Conservation (phyloP, 2,113 vertebrate genomes). For the Gymnorhina tibicen region DNA sequence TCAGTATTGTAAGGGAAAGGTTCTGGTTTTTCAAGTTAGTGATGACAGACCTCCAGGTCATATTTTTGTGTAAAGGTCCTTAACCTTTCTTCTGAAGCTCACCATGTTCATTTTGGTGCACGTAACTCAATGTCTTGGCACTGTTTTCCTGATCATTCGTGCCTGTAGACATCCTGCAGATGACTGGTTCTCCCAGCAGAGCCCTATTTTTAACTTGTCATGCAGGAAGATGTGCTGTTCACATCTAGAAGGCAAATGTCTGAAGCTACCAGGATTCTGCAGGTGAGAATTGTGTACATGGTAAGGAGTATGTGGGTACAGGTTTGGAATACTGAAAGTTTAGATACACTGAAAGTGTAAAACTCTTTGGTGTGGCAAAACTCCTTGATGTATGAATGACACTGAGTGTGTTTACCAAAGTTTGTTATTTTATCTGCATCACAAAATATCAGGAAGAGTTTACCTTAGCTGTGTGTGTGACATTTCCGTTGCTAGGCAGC, state of each 20-base stretch:
- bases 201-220: neutral
- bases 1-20: neutral
- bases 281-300: neutral
- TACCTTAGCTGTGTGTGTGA: constrained; percentile 29
- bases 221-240: neutral
- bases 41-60: neutral
- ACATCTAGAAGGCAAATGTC: neutral
- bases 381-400: neutral
- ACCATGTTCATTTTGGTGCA: neutral
- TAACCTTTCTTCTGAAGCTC: neutral
- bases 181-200: neutral
- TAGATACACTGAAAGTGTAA: neutral
- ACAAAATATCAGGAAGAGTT: constrained; percentile 4
- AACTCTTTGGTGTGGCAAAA: neutral
- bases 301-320: neutral
- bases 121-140: neutral
- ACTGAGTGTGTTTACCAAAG: neutral
- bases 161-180: neutral
- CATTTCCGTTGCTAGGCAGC: neutral
- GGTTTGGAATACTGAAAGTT: neutral
- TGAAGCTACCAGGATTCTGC: neutral
- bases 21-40: neutral
- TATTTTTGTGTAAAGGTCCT: neutral
- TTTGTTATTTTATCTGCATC: neutral
- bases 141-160: neutral